Percentiles rank a stretch among this genome's conserved stretches.
Conservation (phyloP, 2,113 vertebrate genomes). For the Oxyura jamaicensis region DNA sequence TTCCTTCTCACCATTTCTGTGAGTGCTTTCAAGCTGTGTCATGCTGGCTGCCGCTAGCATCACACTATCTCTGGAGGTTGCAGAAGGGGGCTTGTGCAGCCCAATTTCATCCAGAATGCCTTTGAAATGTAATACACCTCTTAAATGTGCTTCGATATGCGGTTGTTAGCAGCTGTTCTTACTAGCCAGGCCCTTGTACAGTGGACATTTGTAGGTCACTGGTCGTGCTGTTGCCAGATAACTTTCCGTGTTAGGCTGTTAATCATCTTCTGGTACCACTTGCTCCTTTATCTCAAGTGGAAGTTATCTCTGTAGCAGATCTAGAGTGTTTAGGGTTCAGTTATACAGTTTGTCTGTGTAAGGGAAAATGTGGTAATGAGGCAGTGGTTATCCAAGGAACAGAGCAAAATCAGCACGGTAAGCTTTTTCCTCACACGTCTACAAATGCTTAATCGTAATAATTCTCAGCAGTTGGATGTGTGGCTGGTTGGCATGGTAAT, state of each 20-base stretch:
- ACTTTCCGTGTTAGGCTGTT: not conserved
- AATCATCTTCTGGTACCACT: not conserved
- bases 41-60: not conserved
- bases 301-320: not conserved
- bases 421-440: not conserved
- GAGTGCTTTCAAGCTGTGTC: fast-evolving
- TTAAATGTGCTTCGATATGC: not conserved
- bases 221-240: fast-evolving
- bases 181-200: fast-evolving
- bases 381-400: not conserved
- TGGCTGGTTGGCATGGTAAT: not conserved
- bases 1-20: not conserved
- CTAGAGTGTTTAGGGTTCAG: not conserved
- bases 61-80: fast-evolving
- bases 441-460: fast-evolving
- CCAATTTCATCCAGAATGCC: not conserved
- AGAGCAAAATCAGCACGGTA: not conserved
- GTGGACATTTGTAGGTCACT: fast-evolving
- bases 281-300: not conserved
- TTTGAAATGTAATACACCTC: not conserved
- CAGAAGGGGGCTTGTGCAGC: not conserved
- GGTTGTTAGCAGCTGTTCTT: not conserved
- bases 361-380: not conserved
- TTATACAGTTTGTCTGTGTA: not conserved
- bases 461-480: not conserved